Percentiles rank a stretch among this genome's conserved stretches.
phyloP scores from a whole-genome alignment of 2,888 invertebrate genomes.

The Dusona sp. region DNA sequence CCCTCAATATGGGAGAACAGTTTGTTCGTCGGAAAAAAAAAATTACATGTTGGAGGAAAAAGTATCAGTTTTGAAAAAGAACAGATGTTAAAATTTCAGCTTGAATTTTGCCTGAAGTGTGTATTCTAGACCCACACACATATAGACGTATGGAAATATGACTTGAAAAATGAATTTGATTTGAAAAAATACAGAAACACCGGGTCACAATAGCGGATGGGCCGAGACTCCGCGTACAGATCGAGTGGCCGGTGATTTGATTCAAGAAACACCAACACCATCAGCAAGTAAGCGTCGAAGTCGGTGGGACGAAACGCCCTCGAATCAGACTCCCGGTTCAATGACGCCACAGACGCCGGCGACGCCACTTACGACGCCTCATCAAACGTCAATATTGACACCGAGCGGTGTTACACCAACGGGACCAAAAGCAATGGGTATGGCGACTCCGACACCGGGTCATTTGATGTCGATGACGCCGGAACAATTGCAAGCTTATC shows the following conservation, averaged over 20 bases:
- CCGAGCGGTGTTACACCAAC: slow-evolving; percentile 90
- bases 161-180: not conserved
- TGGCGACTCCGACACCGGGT: slow-evolving; percentile 99
- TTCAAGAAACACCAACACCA: slow-evolving; percentile 97
- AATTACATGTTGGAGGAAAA: too few species aligned
- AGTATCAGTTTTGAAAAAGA: too few species aligned
- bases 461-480: slow-evolving; percentile 99
- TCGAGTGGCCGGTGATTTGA: slow-evolving; percentile 91
- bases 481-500: slow-evolving; percentile 98
- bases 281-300: slow-evolving; percentile 97
- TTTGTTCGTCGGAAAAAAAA: too few species aligned
- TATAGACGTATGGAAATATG: not conserved
- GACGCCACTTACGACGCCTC: slow-evolving; percentile 90
- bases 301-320: slow-evolving; percentile 99
- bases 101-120: too few species aligned
- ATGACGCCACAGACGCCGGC: slow-evolving; percentile 92
- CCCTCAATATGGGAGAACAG: too few species aligned
- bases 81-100: too few species aligned
- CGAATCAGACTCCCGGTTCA: slow-evolving; percentile 88
- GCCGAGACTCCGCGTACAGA: slow-evolving; percentile 99
- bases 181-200: slow-evolving; percentile 90
- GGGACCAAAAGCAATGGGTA: slow-evolving; percentile 98
- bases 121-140: too few species aligned
- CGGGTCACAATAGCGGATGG: slow-evolving; percentile 98
- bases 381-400: slow-evolving; percentile 89